These are phyloP conservation scores for Melikaiella ostensackeni DNA, from an alignment of 2,888 invertebrate genomes.

Conservation along the genomic window DNA sequence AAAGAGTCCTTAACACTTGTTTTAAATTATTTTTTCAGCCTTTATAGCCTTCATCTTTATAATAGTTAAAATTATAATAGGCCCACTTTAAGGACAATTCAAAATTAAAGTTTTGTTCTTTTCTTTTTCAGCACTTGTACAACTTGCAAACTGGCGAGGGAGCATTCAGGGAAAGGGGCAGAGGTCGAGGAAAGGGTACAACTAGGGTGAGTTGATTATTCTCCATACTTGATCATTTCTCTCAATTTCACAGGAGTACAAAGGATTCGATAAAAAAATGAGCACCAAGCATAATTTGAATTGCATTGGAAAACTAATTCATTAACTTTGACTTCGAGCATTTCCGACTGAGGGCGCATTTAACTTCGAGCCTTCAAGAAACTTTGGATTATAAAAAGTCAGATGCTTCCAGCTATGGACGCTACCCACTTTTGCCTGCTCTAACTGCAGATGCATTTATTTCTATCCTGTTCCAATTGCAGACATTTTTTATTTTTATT, in stretches of 20 bases:
- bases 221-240: constrained; percentile 31
- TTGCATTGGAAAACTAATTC: background rate
- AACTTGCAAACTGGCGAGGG: constrained; percentile 76
- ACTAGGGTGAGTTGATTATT: constrained; percentile 71
- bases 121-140: constrained; percentile 74
- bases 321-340: background rate
- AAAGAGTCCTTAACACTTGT: background rate
- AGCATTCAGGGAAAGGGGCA: constrained; percentile 73
- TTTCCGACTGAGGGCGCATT: background rate
- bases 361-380: background rate
- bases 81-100: constrained; percentile 46
- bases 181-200: constrained; percentile 75
- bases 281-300: background rate
- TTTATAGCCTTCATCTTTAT: background rate
- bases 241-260: background rate
- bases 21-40: constrained; percentile 22
- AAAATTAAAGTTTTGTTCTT: constrained; percentile 45
- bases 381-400: no score
- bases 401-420: background rate
- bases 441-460: background rate
- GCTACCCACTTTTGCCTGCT: background rate
- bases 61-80: constrained; percentile 23
- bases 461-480: background rate
- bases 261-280: background rate
- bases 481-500: background rate